Evolutionary conservation across 1,140 invertebrate species (phyloP), one percentile per base, ranked within the genome.

Genomic region (Atta colombica): DNA sequence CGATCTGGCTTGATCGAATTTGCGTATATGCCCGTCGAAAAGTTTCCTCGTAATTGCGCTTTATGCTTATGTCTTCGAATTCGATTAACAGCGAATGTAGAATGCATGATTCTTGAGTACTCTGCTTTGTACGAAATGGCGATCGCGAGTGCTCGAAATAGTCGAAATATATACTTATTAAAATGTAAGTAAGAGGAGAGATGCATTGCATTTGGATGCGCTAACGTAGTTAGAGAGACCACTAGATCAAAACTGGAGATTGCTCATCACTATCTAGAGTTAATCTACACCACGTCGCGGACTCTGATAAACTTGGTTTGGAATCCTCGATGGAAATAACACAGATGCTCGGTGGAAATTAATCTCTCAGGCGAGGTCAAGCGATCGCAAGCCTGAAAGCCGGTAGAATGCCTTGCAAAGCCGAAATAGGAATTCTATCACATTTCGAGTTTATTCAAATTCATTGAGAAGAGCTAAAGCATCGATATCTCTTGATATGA

Each of bases 251-350:
- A 84, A 75, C 55, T 84, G 8, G 10, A 51, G 28, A 84, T 63
- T 45, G 80, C 74, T 84, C 58, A 39, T 28, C 39, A 28, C 55
- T 75, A 58, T 35, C 28, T 72, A 75, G 80, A 84, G 55, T 84
- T 84, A 84, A 84, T 84, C 68, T 74, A 35, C 53, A 66, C 28
- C 74, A 61, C 60, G 71, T 85, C 82, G 58, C 74, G 82, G 61
- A 31, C 61, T 49, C 74, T 85, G 82, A 77, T 85, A 85, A 85
- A 85, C 82, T 66, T 61, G 72, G 49, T n/a, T 45, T 63, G 74
- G 74, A 85, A 82, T 84, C 35, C 85, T 78, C 81, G 51, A 74
- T 71, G 65, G 45, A 81, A 85, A 58, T 61, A 63, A 81, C 78
- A 81, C 77, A 63, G 77, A 82, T 87, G 55, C 53, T 60, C 81